Percentiles rank a stretch among this genome's conserved stretches.
These are phyloP conservation scores for Drosophila nikananu DNA, from an alignment of 1,140 invertebrate genomes.

Conservation along the genomic window DNA sequence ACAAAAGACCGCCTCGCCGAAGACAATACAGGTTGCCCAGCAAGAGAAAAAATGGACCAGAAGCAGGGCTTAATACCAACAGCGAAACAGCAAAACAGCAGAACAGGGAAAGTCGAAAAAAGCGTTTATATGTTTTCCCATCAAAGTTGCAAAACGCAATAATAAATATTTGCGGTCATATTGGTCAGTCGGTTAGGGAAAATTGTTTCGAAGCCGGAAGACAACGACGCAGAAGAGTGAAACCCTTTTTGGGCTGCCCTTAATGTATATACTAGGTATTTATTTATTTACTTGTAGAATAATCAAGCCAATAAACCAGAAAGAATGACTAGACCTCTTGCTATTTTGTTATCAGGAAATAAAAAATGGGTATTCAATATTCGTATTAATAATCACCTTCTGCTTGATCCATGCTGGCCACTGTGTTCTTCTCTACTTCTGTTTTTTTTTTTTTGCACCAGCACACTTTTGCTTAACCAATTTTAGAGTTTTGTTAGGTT, in stretches of 20 bases:
- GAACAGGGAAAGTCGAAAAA: constrained; percentile 35
- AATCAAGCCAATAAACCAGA: not conserved
- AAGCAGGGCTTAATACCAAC: constrained; percentile 20
- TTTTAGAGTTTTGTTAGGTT: constrained; percentile 60
- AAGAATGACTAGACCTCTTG: not conserved
- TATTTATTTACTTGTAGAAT: not conserved
- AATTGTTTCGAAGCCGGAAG: constrained; percentile 8
- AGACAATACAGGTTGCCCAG: constrained; percentile 46
- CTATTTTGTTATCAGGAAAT: not conserved
- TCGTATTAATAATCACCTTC: not conserved
- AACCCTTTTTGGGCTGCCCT: constrained; percentile 8
- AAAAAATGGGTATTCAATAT: constrained; percentile 3
- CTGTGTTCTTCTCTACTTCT: not conserved
- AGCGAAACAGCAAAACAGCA: constrained; percentile 18
- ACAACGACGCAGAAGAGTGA: not conserved
- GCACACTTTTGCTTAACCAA: constrained; percentile 54
- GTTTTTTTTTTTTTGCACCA: not conserved
- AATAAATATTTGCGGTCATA: constrained; percentile 76
- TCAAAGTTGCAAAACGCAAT: constrained; percentile 59
- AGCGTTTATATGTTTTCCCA: constrained; percentile 25
- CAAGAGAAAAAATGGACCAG: not conserved
- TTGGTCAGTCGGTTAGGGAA: constrained; percentile 32
- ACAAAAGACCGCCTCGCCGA: constrained; percentile 47
- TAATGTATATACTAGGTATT: not conserved
- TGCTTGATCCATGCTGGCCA: constrained; percentile 1